Base-by-base conservation (phyloP, 1,140 invertebrate genomes). In the Homalodisca vitripennis region DNA sequence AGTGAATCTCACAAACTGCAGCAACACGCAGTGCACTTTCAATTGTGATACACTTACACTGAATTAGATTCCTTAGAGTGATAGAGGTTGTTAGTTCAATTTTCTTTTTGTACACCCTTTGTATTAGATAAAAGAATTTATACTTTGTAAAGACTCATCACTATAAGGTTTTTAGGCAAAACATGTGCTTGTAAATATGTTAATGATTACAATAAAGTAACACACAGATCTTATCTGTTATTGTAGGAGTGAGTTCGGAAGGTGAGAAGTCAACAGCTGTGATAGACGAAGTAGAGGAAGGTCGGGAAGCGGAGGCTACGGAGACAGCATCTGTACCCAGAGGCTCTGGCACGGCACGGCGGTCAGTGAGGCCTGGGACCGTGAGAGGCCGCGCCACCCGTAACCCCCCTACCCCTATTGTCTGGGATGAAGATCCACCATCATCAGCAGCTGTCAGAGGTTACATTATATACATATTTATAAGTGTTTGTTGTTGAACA, bases 231-330 rank as follows among this genome's bases (percentile, higher is more conserved):
- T 6, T 29, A 1, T 14, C 34, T 14, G 6, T 31, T 48, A n/a
- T 63, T 29, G 27, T 41, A 82, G 84, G 80, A 47, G 84, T 85
- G 2, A 84, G 81, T 51, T 86, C 85, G 0, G 87, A 88, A 72
- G 84, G 84, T 51, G 86, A 88, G 73, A 88, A 88, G 70, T 78
- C 80, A 71, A 76, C 79, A 14, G 83, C 84, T 69, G 84, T 71
- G 55, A 55, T 66, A 41, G 32, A 68, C 68, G 74, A 79, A 76
- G 78, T 82, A 29, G 87, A 89, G 74, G 89, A 90, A 70, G 86
- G 86, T 12, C 83, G 87, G 27, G 89, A 90, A 75, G 87, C 87
- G 3, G 88, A 90, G 78, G 80, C 79, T 20, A 70, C 57, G 20
- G 63, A 46, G 32, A 20, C 41, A 2, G 31, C 26, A 10, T 17